Conservation (phyloP, 2,113 vertebrate species). For the Mus pahari region DNA sequence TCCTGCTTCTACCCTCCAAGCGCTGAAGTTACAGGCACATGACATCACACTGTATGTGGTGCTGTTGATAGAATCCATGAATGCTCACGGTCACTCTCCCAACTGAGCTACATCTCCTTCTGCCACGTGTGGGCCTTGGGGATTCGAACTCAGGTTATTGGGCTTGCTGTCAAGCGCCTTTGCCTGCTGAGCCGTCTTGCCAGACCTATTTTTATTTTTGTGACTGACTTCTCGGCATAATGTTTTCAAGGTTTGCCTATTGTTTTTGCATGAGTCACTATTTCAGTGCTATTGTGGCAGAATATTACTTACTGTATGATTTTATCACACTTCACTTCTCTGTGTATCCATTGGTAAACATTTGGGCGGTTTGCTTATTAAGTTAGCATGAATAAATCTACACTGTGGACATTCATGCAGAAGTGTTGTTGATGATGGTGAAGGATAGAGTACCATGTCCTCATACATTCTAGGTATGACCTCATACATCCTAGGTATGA, state of each 20-base stretch:
- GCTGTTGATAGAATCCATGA: not conserved
- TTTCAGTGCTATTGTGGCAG: not conserved
- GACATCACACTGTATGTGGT: not conserved
- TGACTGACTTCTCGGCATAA: not conserved
- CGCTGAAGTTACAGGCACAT: not conserved
- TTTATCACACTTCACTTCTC: not conserved
- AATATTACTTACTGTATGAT: not conserved
- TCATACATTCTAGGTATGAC: not conserved
- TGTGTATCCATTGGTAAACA: not conserved
- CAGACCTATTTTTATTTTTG: not conserved
- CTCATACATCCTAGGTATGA: not conserved
- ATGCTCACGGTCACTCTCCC: not conserved
- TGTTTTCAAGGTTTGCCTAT: not conserved
- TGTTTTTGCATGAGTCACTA: not conserved
- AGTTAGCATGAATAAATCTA: not conserved
- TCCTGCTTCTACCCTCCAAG: not conserved
- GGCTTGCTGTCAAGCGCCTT: not conserved
- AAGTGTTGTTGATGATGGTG: not conserved
- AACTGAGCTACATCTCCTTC: not conserved
- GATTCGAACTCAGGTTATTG: not conserved
- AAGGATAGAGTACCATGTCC: not conserved
- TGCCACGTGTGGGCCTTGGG: not conserved
- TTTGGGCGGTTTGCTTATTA: not conserved
- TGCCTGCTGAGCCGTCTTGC: not conserved
- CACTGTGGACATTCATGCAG: not conserved